phyloP scores from a whole-genome alignment of 37 sponge, comb jelly and placozoan species.

The Eunapius fragilis region DNA sequence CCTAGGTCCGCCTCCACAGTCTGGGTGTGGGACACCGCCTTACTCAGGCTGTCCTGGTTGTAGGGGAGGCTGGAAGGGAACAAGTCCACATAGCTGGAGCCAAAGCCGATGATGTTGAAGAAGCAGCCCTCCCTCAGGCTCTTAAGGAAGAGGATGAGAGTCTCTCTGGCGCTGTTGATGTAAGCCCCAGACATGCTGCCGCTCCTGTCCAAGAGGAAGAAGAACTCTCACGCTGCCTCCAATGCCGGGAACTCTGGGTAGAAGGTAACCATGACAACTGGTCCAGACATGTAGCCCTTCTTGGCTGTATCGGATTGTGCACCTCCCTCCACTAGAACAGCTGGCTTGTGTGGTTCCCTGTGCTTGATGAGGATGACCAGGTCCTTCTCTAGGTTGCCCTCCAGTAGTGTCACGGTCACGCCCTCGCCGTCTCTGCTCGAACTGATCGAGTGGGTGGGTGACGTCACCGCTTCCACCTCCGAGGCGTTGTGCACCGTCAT shows the following conservation, averaged over 20 bases:
- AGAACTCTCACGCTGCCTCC: constrained; percentile 65
- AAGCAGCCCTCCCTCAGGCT: too few relatives aligned
- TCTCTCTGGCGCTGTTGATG: too few relatives aligned
- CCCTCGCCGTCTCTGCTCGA: neutral
- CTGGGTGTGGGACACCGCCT: too few relatives aligned
- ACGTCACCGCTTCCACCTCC: constrained; percentile 30
- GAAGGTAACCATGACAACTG: constrained; percentile 70
- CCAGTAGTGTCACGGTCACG: constrained; percentile 1
- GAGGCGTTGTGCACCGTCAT: constrained; percentile 20
- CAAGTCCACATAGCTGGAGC: too few relatives aligned
- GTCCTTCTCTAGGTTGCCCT: constrained; percentile 13
- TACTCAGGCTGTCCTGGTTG: too few relatives aligned
- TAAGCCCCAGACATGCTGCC: too few relatives aligned
- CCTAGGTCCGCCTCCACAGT: too few relatives aligned
- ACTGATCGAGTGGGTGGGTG: constrained; percentile 56
- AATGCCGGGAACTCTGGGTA: constrained; percentile 46
- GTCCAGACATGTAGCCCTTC: constrained; percentile 29
- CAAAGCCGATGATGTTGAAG: too few relatives aligned
- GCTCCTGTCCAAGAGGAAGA: too few relatives aligned
- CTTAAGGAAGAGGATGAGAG: too few relatives aligned
- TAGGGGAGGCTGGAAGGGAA: too few relatives aligned
- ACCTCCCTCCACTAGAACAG: constrained; percentile 33
- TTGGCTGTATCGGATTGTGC: neutral
- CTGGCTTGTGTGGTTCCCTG: constrained; percentile 36
- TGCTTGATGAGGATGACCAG: constrained; percentile 58